Conservation (phyloP, 1,140 invertebrate genomes). For the Trichonephila clavipes region DNA sequence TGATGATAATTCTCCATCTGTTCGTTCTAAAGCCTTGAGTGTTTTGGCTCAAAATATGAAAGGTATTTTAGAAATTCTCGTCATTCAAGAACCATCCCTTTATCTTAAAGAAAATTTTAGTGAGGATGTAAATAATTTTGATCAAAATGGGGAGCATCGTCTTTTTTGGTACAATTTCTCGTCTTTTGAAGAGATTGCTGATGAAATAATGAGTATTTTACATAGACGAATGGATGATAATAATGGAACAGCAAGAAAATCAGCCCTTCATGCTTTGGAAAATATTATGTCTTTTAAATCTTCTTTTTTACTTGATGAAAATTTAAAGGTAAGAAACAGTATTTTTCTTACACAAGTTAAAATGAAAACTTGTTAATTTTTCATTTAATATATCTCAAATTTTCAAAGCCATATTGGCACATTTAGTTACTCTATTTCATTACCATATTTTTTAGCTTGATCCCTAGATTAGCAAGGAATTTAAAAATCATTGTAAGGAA, state of each 20-base stretch:
- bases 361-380: no score
- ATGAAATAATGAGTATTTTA: constrained; percentile 81
- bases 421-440: no score
- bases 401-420: no score
- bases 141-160: constrained; percentile 34
- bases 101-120: constrained; percentile 78
- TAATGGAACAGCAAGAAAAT: constrained; percentile 84
- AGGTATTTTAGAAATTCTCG: constrained; percentile 40
- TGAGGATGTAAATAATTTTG: background rate
- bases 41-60: constrained; percentile 81
- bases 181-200: background rate
- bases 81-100: background rate
- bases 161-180: constrained; percentile 35
- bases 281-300: constrained; percentile 80
- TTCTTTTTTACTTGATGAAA: constrained; percentile 79
- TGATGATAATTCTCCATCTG: constrained; percentile 83
- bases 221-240: constrained; percentile 83
- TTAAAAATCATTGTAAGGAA: no score
- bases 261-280: constrained; percentile 83
- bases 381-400: no score
- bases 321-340: constrained; percentile 80
- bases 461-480: no score
- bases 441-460: no score
- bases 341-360: no score
- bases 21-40: constrained; percentile 84